Evolutionary conservation across 2,797 vertebrate genomes (phyloP).

Genomic region (Sebastes diaconus): DNA sequence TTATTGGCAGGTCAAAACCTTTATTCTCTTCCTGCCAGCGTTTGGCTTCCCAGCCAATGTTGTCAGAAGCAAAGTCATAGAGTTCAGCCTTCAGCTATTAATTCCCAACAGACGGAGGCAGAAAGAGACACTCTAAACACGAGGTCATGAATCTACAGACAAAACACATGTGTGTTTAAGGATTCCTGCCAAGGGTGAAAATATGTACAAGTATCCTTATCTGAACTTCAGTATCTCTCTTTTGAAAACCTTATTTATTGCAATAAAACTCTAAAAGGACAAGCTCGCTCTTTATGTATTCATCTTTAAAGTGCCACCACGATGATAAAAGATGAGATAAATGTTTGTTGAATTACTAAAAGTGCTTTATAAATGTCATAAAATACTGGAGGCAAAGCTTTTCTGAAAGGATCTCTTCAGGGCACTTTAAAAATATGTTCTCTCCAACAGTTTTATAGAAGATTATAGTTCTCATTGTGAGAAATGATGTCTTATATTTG

Average conservation of each 20-base stretch:
- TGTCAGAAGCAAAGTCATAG: too few species aligned
- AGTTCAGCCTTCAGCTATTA: background rate
- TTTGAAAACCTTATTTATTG: background rate
- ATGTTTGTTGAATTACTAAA: background rate
- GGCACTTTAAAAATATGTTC: background rate
- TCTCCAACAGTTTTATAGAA: background rate
- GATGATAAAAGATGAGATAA: background rate
- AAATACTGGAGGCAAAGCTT: background rate
- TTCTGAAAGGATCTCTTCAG: background rate
- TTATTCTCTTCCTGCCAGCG: too few species aligned
- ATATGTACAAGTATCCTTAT: too few species aligned
- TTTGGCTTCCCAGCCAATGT: too few species aligned
- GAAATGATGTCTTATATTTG: background rate
- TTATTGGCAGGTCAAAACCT: too few species aligned
- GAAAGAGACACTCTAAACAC: background rate
- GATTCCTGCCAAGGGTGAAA: too few species aligned
- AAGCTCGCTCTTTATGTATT: background rate
- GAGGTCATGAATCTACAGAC: too few species aligned
- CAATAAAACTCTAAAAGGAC: background rate
- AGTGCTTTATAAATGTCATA: background rate
- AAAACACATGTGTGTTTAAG: too few species aligned
- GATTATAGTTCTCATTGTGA: background rate
- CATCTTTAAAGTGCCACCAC: background rate
- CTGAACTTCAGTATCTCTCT: too few species aligned
- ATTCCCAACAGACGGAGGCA: background rate